Conservation (phyloP, 1,140 invertebrate species). For the Tachypleus tridentatus region DNA sequence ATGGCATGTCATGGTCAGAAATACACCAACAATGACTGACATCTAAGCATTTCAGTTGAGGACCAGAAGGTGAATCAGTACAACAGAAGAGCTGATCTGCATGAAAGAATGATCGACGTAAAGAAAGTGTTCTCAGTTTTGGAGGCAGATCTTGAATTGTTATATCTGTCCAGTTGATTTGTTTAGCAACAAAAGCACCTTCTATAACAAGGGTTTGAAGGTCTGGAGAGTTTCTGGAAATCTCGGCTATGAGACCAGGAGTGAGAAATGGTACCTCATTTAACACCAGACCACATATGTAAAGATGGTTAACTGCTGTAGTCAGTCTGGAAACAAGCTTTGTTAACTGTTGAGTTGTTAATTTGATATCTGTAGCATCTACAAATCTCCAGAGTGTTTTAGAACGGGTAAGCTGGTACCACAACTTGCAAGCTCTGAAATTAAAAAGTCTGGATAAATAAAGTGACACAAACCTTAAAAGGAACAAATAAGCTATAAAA, state of each 20-base stretch:
- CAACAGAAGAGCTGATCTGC: slow-evolving; percentile 18
- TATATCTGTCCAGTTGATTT: slow-evolving; percentile 14
- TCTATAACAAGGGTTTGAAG: slow-evolving; percentile 14
- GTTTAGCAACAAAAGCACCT: slow-evolving; percentile 16
- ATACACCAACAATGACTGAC: slow-evolving; percentile 16
- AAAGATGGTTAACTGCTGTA: slow-evolving; percentile 10
- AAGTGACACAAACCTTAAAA: too few relatives aligned
- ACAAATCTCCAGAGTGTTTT: slow-evolving; percentile 15
- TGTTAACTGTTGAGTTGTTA: slow-evolving; percentile 11
- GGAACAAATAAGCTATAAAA: too few relatives aligned
- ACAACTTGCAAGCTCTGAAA: slow-evolving; percentile 14
- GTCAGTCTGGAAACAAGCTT: slow-evolving; percentile 15
- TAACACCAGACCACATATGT: slow-evolving; percentile 12
- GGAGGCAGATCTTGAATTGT: slow-evolving; percentile 17
- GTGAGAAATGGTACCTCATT: slow-evolving; percentile 13
- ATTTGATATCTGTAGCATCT: slow-evolving; percentile 16
- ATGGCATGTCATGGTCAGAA: slow-evolving; percentile 15
- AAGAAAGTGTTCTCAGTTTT: slow-evolving; percentile 10
- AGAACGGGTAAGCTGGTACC: slow-evolving; percentile 15
- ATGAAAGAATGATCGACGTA: slow-evolving; percentile 18
- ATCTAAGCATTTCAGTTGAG: slow-evolving; percentile 15
- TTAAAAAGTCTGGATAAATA: not conserved
- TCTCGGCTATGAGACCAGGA: slow-evolving; percentile 8
- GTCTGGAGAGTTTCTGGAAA: slow-evolving; percentile 10
- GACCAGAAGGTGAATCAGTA: slow-evolving; percentile 10